Base-by-base conservation (phyloP, 2,797 vertebrate species). In the Amblyopsis hoosieri region DNA sequence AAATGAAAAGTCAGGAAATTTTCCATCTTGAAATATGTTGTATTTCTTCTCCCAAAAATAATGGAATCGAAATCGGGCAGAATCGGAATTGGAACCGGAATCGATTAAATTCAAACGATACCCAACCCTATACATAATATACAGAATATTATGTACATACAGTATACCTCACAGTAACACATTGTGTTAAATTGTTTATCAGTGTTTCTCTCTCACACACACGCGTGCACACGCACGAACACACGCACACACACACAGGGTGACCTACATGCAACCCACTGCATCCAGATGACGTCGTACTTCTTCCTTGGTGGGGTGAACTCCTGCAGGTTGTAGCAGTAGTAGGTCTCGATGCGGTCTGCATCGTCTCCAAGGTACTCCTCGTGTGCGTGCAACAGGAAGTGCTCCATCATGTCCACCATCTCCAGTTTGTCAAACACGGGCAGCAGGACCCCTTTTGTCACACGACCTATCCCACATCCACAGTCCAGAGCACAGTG, bases 211-310 rank as follows among this genome's bases (percentile, higher is more conserved):
- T 23, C 23, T 23, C 23, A 3, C 23, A 23, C 23, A 23, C 23
- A 23, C 23, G 3, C 3, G 23, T 23, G 23, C 23, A 3, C 23
- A 3, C 6, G 9, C 15, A 8, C 12, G 61, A n/a, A 14, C 19
- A 23, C 47, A 31, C 19, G 57, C 7, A 12, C 50, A 61, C 45
- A 13, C n/a, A 50, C 6, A 54, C 12, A 59, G 10, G 15, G 1
- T 4, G 62, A 95, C 96, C 94, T 74, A 98, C 96, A 97, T 9
- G 95, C 95, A 59, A 98, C 94, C 97, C 97, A 99, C 78, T 98
- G 97, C 78, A 99, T 97, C 97, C 97, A 98, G 90, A 98, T 92
- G 81, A 96, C 93, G 11, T 99, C 96, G 0, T 99, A 98, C 87
- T 94, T 95, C 45, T 87, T 86, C 0, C 80, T 59, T 0, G 86